Base-by-base conservation (phyloP, 2,797 vertebrate genomes). In the Sebastes ruberrimus region DNA sequence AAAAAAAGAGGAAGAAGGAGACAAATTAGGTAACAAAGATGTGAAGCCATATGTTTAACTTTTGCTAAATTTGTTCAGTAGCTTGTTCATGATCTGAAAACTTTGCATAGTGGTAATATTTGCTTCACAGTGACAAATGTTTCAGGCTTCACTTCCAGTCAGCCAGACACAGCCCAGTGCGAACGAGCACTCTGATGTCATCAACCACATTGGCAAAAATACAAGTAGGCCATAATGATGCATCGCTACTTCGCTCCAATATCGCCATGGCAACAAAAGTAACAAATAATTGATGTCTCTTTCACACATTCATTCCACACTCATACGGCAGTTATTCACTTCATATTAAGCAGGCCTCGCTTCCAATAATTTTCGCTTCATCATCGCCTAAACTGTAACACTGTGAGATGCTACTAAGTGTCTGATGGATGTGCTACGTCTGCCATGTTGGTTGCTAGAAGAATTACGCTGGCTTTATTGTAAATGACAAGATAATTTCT, bases 281-380 rank as follows among this genome's bases (percentile, higher is more conserved):
- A 89, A 92, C 87, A 92, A 87, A 90, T 81, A 89, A 83, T 55
- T 78, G 71, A 72, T 25, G 68, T 77, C 57, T 25, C 16, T 49
- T 69, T 81, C 52, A n/a, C 66, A 66, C 42, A 23, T 57, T 66
- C 16, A 42, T 70, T 67, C 46, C 33, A 20, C 1, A 11, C 53
- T 75, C 62, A 23, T 25, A 73, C 52, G 59, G 83, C 71, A 81
- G 69, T 76, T 55, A 49, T 28, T 67, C 72, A 53, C 30, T 69
- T 82, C 6, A 62, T 30, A 49, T 70, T 64, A 75, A 52, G 30
- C 11, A 75, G 13, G 3, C 1, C 14, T 25, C 7, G 1, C 52
- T 70, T 73, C 9, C 33, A 70, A 46, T 57, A 30, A 38, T 69
- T 28, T 42, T 28, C 14, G 1, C 38, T n/a, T 1, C 23, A 35